Evolutionary conservation across 2,797 vertebrate genomes (phyloP), one percentile per base, ranked within the genome.

Genomic region (Centropyge bicolor): DNA sequence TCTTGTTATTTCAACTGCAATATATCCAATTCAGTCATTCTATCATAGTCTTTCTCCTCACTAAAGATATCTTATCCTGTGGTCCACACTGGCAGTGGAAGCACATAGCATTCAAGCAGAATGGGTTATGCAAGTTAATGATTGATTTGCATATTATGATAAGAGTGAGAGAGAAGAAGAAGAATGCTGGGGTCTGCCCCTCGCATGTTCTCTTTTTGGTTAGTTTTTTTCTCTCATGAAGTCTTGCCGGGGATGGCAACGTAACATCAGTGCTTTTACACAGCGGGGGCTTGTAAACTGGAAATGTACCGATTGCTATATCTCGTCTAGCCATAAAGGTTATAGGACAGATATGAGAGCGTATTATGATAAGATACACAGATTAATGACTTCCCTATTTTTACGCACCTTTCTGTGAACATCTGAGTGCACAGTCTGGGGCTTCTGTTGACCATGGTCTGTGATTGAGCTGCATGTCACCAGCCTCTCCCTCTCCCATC

Each of bases 321-420:
- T 76, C 68, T 78, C n/a, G 63, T 85, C 79, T 65, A 2, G 76
- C 65, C 80, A 52, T 86, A 80, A 87, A 84, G 49, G 43, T 60
- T 80, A 19, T 51, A 52, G 45, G 16, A 68, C 57, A 59, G 85
- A 91, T 84, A 86, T 57, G 78, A 64, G 82, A 43, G 10, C 9
- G 3, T 22, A 38, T 52, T 64, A 41, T 8, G 90, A 93, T 92
- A 88, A 91, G 85, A 89, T 84, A 83, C 3, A 20, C 5, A 13
- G 52, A 86, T 88, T 80, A 87, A 89, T 78, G 27, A 86, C 89
- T 86, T 90, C 81, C 81, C 16, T 81, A 0, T 78, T 78, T 86
- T 74, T 78, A 74, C 63, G 43, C 63, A 19, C 57, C 71, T 71
- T 49, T 2, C 16, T 59, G 56, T 63, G 19, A 71, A 65, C 38